Base-by-base conservation (phyloP, 2,888 invertebrate species). In the Pecten maximus region DNA sequence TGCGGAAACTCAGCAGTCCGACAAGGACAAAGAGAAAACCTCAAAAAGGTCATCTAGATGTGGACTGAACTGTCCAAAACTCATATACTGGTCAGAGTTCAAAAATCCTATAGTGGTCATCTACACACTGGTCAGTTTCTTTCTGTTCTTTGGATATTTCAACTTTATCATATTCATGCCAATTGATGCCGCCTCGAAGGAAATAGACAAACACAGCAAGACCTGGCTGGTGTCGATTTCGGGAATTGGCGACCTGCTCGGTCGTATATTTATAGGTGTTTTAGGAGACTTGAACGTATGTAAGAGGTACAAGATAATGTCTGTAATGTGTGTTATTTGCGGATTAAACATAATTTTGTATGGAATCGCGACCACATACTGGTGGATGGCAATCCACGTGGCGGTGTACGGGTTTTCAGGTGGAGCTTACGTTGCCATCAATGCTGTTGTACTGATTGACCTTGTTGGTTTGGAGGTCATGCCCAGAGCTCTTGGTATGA, bases 161-260 rank as follows among this genome's bases (percentile, higher is more conserved):
- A 95, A 95, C 88, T 95, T 95, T 74, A 93, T 95, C 48, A 74
- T 95, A 3, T 95, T 95, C 91, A 92, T 96, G 91, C 95, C 96
- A 0, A 54, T 92, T 12, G 92, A 94, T 74, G 94, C 93, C 10
- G 40, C 35, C 8, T 89, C 90, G 10, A 91, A 93, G 54, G 94
- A 94, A 19, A 93, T 95, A 23, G 88, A 90, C 3, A 92, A 93
- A 23, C 95, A 94, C 89, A 91, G 95, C 16, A 94, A 93, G 87
- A 95, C 96, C 2, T 89, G 92, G 87, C 91, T 96, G 19, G 94
- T 95, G 0, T 96, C 96, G 4, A 92, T 94, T 19, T 92, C 94
- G n/a, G 96, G 95, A n/a, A 90, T 93, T 15, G 94, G 95, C 23
- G 96, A 96, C 90, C 92, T 96, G 10, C 86, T 94, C 40, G 95